Base-by-base conservation (phyloP, 2,888 invertebrate genomes). In the Steromphala cineraria region DNA sequence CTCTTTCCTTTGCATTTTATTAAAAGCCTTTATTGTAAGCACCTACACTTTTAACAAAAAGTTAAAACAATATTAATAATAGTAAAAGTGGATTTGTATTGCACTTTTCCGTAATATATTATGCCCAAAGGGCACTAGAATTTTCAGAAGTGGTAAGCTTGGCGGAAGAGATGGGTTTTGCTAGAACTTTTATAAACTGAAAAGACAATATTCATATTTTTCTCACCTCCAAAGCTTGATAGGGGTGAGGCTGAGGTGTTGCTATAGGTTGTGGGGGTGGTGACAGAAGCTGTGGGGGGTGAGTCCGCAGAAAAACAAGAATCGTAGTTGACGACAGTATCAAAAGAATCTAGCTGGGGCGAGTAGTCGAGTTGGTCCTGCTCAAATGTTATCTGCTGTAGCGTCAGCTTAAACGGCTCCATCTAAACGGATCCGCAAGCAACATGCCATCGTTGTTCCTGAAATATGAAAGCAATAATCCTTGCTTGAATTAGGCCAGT, bases 361-460 rank as follows among this genome's bases (percentile, higher is more conserved):
- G 82, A 76, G 56, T 81, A 80, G 52, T 82, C 81, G 53, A 81
- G 74, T 10, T 80, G 79, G 31, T 87, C 86, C 75, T 89, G 87
- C 40, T 88, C 86, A 77, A 91, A 92, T 74, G 90, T 92, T 75
- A 93, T 90, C 86, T 92, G 91, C 67, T 91, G 90, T 62, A 93
- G 82, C 78, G 88, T 90, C 81, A 92, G 85, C 71, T 91, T 86
- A 88, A 91, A 92, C 46, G 91, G 91, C 88, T 93, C 92, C 92
- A 93, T 93, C 46, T 46, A 46, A 46, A 46, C 81, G 53, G 83
- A 67, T 62, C 67, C 74, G 62, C 52, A 13, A 31, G 53, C 79
- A 17, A 74, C 55, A 31, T 53, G 36, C 36, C 55, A 55, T 74
- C 78, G 15, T 52, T 62, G 17, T 52, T 55, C 36, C 40, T 71